These are phyloP conservation scores for Apostichopus parvimensis DNA, from an alignment of 35 echinoderm and acorn worm species.

Conservation along the genomic window DNA sequence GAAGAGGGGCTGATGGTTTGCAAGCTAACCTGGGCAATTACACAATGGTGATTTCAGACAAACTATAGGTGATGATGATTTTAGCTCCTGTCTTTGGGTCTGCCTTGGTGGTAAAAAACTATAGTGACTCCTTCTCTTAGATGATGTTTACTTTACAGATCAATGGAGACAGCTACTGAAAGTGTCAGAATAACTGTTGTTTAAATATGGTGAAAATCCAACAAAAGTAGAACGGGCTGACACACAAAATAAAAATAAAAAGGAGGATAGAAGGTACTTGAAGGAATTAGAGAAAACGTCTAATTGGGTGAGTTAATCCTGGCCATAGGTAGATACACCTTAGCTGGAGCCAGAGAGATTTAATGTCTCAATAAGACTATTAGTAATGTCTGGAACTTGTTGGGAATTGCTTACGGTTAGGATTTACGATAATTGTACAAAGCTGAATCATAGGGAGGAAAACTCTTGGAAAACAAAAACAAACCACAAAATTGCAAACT, in stretches of 20 bases:
- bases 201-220: background rate
- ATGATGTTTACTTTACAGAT: conserved; percentile 14
- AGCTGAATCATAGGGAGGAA: background rate
- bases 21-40: background rate
- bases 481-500: background rate
- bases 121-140: background rate
- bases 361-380: background rate
- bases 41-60: background rate
- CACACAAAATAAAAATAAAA: no score
- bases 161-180: conserved; percentile 17
- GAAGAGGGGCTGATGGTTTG: background rate
- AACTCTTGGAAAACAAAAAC: background rate
- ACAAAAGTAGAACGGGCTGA: background rate
- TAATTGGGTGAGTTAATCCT: background rate
- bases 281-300: background rate
- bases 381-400: background rate
- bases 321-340: background rate
- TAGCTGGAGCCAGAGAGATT: background rate
- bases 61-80: background rate
- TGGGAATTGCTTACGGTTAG: background rate
- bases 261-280: no score
- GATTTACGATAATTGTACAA: background rate
- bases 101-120: background rate
- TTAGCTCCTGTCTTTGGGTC: background rate
- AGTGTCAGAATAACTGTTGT: background rate